Percentiles rank a stretch among this genome's conserved stretches.
Evolutionary conservation across 2,888 invertebrate species (phyloP).

Genomic region (Achlya flavicornis): DNA sequence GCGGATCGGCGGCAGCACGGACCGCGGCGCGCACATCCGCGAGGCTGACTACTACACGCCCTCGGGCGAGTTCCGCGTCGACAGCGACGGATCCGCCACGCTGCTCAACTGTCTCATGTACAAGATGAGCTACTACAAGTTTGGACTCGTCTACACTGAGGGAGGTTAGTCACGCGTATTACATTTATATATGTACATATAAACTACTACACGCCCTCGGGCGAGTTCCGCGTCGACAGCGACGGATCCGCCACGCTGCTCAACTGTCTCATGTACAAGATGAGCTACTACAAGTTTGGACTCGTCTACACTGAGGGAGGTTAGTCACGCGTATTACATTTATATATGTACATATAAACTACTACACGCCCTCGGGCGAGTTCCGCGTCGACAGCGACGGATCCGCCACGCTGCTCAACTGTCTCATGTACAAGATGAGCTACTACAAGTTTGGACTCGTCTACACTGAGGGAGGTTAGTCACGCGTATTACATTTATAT

Average conservation of each 20-base stretch:
- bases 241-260: constrained; percentile 96
- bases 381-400: constrained; percentile 98
- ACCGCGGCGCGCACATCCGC: constrained; percentile 96
- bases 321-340: constrained; percentile 52
- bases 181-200: neutral
- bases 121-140: constrained; percentile 99
- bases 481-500: constrained; percentile 9
- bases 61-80: constrained; percentile 97
- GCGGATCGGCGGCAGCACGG: constrained; percentile 97
- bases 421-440: constrained; percentile 99
- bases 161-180: constrained; percentile 84
- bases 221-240: constrained; percentile 98
- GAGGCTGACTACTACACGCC: constrained; percentile 98
- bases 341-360: neutral
- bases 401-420: constrained; percentile 95
- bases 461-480: constrained; percentile 95
- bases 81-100: constrained; percentile 95
- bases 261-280: constrained; percentile 99
- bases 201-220: constrained; percentile 91
- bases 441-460: constrained; percentile 99
- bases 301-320: constrained; percentile 97
- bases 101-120: constrained; percentile 99
- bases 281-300: constrained; percentile 99
- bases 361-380: constrained; percentile 96
- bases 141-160: constrained; percentile 98